These are phyloP conservation scores for Stegostoma tigrinum DNA, from an alignment of 2,113 vertebrate genomes.

Conservation along the genomic window DNA sequence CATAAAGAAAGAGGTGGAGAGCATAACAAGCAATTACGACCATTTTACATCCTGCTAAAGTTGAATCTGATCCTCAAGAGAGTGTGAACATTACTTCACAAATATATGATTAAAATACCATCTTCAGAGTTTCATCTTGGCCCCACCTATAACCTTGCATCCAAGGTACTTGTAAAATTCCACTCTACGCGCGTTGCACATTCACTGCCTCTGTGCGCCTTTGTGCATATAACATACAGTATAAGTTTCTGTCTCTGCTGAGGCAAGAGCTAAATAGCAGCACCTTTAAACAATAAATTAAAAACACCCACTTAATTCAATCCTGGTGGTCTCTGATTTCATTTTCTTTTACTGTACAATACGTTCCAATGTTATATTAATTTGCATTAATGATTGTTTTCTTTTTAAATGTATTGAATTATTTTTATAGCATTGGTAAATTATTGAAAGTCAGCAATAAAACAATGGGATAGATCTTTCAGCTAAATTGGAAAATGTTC, in stretches of 20 bases:
- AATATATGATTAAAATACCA: not conserved
- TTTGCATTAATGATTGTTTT: not conserved
- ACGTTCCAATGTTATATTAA: too few relatives aligned
- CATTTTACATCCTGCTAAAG: not conserved
- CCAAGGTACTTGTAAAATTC: too few relatives aligned
- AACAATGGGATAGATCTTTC: not conserved
- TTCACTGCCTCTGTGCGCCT: not conserved
- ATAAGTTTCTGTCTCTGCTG: not conserved
- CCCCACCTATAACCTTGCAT: too few relatives aligned
- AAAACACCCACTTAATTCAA: not conserved
- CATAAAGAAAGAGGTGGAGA: too few relatives aligned
- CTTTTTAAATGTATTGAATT: not conserved
- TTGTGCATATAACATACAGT: not conserved
- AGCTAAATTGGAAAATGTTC: not conserved
- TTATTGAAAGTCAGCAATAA: not conserved
- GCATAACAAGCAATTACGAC: not conserved
- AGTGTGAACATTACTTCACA: not conserved
- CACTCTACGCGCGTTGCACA: not conserved
- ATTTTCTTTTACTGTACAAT: not conserved
- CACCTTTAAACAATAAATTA: not conserved
- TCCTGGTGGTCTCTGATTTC: not conserved
- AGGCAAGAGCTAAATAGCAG: not conserved
- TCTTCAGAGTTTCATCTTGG: too few relatives aligned
- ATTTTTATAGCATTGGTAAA: not conserved
- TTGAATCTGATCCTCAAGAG: not conserved